Base-by-base conservation (phyloP, 2,888 invertebrate species). In the Drosophila setosimentum region DNA sequence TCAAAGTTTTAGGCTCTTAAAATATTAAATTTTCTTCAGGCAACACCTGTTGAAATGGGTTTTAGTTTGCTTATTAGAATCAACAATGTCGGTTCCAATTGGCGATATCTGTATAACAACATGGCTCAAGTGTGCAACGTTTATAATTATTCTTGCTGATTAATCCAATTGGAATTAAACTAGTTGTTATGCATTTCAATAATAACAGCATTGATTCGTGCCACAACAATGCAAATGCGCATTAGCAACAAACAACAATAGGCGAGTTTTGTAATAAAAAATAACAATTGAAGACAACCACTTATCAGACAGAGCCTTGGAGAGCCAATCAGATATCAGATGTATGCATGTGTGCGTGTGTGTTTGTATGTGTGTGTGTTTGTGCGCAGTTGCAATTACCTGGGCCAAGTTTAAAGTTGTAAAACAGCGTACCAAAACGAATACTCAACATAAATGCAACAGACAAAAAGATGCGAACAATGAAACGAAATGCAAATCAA, bases 321-420 rank as follows among this genome's bases (percentile, higher is more conserved):
- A 54, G 37, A 49, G 60, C 42, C 53, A 61, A 76, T 76, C 63
- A 67, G 29, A 60, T 61, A 2, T n/a, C 13, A 64, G 29, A 57
- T 61, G 2, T n/a, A 11, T 57, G 40, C 50, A 30, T 48, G 27
- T 50, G 24, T 32, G 11, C 49, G 42, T 35, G 24, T 27, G 48
- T 18, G 5, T 27, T 50, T 35, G 10, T 40, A 29, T 30, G 5
- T n/a, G 18, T 5, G 30, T 45, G 29, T 42, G 4, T 63, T 37
- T 42, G 30, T 35, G 24, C 53, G 54, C 32, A 42, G 37, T 53
- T 76, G 73, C 69, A 74, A 58, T 77, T 77, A 77, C 77, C 77
- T 77, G 77, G 37, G 51, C 50, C 65, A 60, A 69, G 66, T 60
- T 76, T 45, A 63, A 63, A 60, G 57, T 63, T 73, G 63, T 35